phyloP scores from a whole-genome alignment of 2,113 vertebrate genomes.

The Vireo altiloquus region DNA sequence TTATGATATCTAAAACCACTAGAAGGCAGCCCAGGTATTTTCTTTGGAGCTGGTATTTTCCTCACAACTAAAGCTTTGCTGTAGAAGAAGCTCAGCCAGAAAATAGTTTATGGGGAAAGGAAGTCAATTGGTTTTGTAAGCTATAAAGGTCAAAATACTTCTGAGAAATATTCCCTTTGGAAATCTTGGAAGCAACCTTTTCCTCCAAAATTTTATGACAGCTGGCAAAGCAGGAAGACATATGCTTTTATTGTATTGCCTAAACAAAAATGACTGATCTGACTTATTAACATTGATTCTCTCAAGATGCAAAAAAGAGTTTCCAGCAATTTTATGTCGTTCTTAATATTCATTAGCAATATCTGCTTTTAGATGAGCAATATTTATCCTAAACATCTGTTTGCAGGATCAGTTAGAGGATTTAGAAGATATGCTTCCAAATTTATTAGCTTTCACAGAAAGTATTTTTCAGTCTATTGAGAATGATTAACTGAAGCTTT shows the following conservation, averaged over 20 bases:
- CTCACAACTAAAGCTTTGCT: constrained; percentile 9
- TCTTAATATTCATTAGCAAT: constrained; percentile 52
- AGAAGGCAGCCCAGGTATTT: constrained; percentile 52
- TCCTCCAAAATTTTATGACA: constrained; percentile 66
- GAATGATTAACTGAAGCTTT: constrained; percentile 25
- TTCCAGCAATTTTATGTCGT: constrained; percentile 26
- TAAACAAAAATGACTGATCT: constrained; percentile 71
- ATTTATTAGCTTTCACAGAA: constrained; percentile 26
- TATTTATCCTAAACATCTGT: constrained; percentile 64
- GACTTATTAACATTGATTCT: constrained; percentile 59
- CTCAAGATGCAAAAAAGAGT: constrained; percentile 27
- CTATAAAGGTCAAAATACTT: constrained; percentile 68
- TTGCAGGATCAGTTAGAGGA: constrained; percentile 44
- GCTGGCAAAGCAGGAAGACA: constrained; percentile 61
- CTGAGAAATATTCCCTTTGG: constrained; percentile 54
- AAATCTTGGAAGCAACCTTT: constrained; percentile 55
- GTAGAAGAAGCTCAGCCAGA: constrained; percentile 33
- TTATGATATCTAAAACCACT: background rate
- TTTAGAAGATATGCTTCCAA: constrained; percentile 36
- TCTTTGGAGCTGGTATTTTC: background rate
- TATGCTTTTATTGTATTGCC: constrained; percentile 55
- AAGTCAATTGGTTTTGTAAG: constrained; percentile 52
- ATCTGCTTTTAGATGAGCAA: constrained; percentile 60
- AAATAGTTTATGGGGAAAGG: constrained; percentile 42
- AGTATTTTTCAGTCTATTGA: constrained; percentile 32